A percentile compares a stretch with the other conserved stretches of the same genome.
These are phyloP conservation scores for Lycaon pictus DNA, from an alignment of 2,113 vertebrate species.

Conservation along the genomic window DNA sequence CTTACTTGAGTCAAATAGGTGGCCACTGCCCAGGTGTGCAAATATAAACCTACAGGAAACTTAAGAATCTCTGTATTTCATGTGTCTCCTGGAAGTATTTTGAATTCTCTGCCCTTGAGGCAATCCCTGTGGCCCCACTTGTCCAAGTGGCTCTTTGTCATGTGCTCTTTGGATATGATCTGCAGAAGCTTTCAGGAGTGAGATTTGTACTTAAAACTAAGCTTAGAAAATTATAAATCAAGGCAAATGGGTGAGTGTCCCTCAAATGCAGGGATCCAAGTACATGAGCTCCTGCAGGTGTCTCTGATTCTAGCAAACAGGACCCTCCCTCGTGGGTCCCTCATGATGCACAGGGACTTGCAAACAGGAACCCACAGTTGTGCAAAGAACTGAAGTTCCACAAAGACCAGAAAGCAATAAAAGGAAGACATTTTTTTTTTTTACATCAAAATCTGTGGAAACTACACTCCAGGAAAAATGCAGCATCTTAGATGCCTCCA, in stretches of 20 bases:
- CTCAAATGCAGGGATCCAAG: background rate
- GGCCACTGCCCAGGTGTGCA: background rate
- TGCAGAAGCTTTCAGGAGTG: background rate
- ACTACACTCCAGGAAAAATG: background rate
- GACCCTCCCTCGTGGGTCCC: background rate
- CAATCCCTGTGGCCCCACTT: background rate
- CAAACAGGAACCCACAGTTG: accelerated
- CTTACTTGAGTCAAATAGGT: background rate
- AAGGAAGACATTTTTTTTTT: background rate
- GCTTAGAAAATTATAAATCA: background rate
- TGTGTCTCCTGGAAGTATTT: background rate
- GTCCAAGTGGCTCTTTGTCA: background rate
- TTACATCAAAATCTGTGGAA: background rate
- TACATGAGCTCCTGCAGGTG: background rate
- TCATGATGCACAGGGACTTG: accelerated
- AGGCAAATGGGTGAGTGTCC: background rate
- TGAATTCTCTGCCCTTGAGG: background rate
- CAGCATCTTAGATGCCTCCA: background rate
- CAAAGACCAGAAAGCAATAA: background rate
- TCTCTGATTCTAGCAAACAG: background rate
- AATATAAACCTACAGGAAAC: background rate
- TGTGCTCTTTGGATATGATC: background rate
- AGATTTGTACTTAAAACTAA: background rate
- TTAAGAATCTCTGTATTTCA: background rate
- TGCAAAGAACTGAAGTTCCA: background rate